A percentile compares a stretch with the other conserved stretches of the same genome.
phyloP scores from a whole-genome alignment of 2,888 invertebrate species.

The Cheilosia urbana region DNA sequence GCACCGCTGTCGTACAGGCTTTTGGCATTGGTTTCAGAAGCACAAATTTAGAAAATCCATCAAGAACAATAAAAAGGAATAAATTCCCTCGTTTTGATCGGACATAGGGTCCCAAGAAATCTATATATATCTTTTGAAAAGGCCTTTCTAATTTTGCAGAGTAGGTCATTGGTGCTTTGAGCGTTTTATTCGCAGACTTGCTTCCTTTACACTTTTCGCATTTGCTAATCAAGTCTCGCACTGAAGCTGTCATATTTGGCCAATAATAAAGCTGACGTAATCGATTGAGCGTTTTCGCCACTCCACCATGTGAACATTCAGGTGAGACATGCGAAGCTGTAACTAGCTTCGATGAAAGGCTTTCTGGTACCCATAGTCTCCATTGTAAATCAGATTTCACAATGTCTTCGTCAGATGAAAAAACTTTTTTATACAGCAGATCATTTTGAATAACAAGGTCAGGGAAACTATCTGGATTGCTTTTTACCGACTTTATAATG shows the following conservation, averaged over 20 bases:
- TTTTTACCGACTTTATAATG: not conserved
- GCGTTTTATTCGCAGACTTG: slow-evolving; percentile 15
- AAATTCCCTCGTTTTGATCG: not conserved
- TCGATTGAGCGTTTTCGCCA: slow-evolving; percentile 2
- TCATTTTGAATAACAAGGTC: not conserved
- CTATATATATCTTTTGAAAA: slow-evolving; percentile 12
- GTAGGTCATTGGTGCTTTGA: slow-evolving; percentile 7
- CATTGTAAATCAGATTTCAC: slow-evolving; percentile 2
- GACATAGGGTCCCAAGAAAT: slow-evolving; percentile 6
- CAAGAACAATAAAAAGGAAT: slow-evolving; percentile 1
- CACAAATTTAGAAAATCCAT: slow-evolving; percentile 14
- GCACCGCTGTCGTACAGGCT: not conserved
- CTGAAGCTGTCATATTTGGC: not conserved
- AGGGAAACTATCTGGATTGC: not conserved
- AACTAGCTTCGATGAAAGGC: not conserved
- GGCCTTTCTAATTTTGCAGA: not conserved
- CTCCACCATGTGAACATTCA: not conserved
- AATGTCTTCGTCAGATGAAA: not conserved
- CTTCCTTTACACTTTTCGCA: slow-evolving; percentile 3
- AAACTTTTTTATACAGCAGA: not conserved
- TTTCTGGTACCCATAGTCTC: slow-evolving; percentile 1
- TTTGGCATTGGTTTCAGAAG: slow-evolving; percentile 29
- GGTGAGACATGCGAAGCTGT: not conserved
- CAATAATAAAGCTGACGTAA: not conserved
- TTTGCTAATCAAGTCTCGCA: not conserved